These are phyloP conservation scores for Sesia apiformis DNA, from an alignment of 2,888 invertebrate genomes.

Conservation along the genomic window DNA sequence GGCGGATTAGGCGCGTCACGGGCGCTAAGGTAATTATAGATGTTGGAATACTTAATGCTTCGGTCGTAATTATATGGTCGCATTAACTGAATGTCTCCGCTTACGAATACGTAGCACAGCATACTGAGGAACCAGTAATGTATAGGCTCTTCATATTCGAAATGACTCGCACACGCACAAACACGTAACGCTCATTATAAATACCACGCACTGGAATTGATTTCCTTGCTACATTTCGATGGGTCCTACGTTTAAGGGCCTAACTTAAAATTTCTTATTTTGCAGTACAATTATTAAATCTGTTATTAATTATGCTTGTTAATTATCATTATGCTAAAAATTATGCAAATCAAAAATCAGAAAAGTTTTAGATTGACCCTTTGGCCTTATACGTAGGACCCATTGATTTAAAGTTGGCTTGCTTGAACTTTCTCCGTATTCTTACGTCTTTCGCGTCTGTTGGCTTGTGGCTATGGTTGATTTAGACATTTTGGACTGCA, in stretches of 20 bases:
- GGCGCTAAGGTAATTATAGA: constrained; percentile 55
- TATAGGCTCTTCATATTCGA: background rate
- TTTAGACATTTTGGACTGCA: too few species aligned
- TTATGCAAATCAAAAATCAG: too few species aligned
- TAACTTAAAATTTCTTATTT: background rate
- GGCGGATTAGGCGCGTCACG: constrained; percentile 56
- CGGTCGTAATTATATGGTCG: constrained; percentile 18
- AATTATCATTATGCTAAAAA: too few species aligned
- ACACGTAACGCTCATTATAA: background rate
- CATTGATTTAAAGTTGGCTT: too few species aligned
- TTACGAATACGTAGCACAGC: background rate
- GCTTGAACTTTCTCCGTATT: too few species aligned
- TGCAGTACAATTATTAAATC: too few species aligned
- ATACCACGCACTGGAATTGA: background rate
- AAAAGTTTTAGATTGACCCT: too few species aligned
- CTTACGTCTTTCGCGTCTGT: too few species aligned
- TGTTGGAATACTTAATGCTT: constrained; percentile 54
- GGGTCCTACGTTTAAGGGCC: background rate
- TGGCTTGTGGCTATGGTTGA: too few species aligned
- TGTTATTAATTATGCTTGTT: background rate
- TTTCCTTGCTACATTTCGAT: background rate
- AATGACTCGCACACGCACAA: background rate
- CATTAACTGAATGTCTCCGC: constrained; percentile 18
- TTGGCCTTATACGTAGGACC: too few species aligned
- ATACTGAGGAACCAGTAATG: background rate